Base-by-base conservation (phyloP, 2,888 invertebrate genomes). In the Endotricha flammealis region DNA sequence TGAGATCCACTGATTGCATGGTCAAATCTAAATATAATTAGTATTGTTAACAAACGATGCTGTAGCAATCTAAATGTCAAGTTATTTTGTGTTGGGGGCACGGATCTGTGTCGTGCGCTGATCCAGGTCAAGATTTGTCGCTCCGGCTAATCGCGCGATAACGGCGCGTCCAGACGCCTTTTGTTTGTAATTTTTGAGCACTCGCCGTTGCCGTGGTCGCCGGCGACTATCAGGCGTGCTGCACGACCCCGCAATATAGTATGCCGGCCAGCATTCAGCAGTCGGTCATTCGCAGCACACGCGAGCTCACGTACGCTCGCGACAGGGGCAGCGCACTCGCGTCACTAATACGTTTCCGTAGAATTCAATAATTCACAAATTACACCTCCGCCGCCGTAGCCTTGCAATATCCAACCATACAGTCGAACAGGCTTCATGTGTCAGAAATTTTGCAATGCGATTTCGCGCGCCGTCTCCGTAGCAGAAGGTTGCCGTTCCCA, bases 371-470 rank as follows among this genome's bases (percentile, higher is more conserved):
- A 62, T 59, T 67, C 52, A 58, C 55, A 57, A 52, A 53, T 50
- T 42, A 46, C 52, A 53, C 55, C 48, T 63, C 50, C n/a, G n/a
- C 56, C 55, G 46, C 45, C n/a, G 33, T 41, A 67, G 53, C 65
- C 64, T 68, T 64, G 70, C 56, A 53, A 57, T 61, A 52, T 58
- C 54, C 57, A 55, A 58, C 45, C 50, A 52, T 58, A 57, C 53
- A 62, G 54, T 61, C 50, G 46, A 47, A 39, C 54, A 37, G 48
- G 56, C 60, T 57, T 58, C 59, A 56, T 60, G 55, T 59, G 58
- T 62, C 53, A 57, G 48, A 59, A 63, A 68, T 81, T 78, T 77
- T 65, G 76, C 72, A 80, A 78, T 52, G 55, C 41, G 43, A 60
- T 51, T 59, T 58, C 59, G 59, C 61, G 55, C 57, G 41, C 55